Evolutionary conservation across 1,140 invertebrate genomes (phyloP).

Genomic region (Brachionus rubens): DNA sequence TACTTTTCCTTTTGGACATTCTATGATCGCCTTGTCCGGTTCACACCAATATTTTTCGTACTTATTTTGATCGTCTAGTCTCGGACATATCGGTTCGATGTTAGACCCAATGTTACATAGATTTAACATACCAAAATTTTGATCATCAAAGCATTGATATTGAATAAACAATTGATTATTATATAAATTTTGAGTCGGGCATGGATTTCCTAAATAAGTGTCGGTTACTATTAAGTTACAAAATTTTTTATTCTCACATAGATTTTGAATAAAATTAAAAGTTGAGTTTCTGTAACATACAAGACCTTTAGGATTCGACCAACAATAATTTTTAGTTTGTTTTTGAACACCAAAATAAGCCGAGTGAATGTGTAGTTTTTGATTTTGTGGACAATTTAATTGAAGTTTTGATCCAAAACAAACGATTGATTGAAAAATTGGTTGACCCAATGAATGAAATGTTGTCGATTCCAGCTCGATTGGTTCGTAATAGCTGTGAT

Average conservation of each 20-base stretch:
- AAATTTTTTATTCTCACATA: slow-evolving; percentile 12
- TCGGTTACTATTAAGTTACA: slow-evolving; percentile 11
- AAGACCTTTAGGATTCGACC: slow-evolving; percentile 10
- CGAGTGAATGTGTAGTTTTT: background rate
- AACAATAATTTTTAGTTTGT: slow-evolving; percentile 4
- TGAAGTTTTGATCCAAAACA: slow-evolving; percentile 30
- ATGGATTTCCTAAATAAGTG: slow-evolving; percentile 31
- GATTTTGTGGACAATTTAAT: background rate
- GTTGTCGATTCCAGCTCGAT: background rate
- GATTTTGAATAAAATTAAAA: slow-evolving; percentile 18
- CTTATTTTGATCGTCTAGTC: background rate
- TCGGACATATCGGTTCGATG: background rate
- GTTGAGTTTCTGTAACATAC: slow-evolving; percentile 17
- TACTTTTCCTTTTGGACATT: background rate
- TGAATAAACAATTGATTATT: slow-evolving; percentile 29
- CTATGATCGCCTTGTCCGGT: background rate
- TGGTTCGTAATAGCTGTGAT: background rate
- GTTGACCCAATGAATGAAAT: background rate
- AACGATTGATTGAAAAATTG: background rate
- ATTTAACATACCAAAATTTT: background rate
- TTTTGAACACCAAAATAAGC: slow-evolving; percentile 39
- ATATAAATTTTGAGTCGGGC: slow-evolving; percentile 16
- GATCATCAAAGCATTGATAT: slow-evolving; percentile 33
- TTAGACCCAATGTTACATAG: background rate
- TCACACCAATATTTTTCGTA: slow-evolving; percentile 32